phyloP scores from a whole-genome alignment of 2,888 invertebrate species.

The Liopterus haemorrhoidalis region DNA sequence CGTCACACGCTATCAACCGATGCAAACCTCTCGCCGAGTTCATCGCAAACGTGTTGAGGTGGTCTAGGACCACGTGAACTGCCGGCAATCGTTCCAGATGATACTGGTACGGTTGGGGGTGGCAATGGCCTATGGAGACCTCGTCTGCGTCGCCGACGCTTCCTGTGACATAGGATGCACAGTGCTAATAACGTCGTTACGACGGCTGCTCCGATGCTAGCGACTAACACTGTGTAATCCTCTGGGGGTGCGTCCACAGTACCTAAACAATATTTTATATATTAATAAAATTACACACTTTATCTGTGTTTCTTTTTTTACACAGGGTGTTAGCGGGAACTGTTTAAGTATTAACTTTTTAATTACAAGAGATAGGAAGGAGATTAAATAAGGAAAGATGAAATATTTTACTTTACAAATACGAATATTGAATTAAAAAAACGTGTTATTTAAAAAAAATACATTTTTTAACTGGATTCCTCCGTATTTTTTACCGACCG shows the following conservation, averaged over 20 bases:
- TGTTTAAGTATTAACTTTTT: too few species aligned
- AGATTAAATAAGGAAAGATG: too few species aligned
- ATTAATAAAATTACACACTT: too few species aligned
- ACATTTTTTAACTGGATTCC: too few species aligned
- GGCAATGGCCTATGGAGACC: conserved; percentile 46
- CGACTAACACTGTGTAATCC: conserved; percentile 41
- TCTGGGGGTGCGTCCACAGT: conserved; percentile 40
- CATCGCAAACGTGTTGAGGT: conserved; percentile 51
- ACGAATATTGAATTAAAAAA: too few species aligned
- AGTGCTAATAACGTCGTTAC: conserved; percentile 44
- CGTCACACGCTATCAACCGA: conserved; percentile 54
- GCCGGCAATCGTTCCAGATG: conserved; percentile 30
- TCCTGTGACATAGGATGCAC: conserved; percentile 54
- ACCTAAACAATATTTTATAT: too few species aligned
- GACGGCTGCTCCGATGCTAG: conserved; percentile 44
- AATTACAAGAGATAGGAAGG: too few species aligned
- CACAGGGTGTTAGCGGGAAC: too few species aligned
- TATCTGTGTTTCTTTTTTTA: too few species aligned
- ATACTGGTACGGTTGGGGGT: conserved; percentile 39
- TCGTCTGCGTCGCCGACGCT: conserved; percentile 45
- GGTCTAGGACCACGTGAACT: conserved; percentile 28
- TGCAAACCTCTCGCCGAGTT: conserved; percentile 52
- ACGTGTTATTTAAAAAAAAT: too few species aligned
- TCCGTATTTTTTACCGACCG: too few species aligned
- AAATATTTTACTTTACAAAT: too few species aligned